Conservation (phyloP, 2,888 invertebrate genomes). For the Drosophila siamana region DNA sequence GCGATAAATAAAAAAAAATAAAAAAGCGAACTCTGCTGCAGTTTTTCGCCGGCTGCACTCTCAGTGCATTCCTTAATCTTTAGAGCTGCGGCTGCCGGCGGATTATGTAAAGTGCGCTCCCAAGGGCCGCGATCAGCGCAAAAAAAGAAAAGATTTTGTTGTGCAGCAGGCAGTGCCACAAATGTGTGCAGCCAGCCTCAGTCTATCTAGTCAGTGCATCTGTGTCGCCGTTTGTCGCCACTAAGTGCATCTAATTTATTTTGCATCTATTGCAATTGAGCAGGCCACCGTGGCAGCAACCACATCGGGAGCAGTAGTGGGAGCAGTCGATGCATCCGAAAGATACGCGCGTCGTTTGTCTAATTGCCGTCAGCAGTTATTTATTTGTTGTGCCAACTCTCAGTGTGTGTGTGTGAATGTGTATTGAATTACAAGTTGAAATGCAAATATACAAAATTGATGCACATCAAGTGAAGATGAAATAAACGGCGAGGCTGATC, state of each 20-base stretch:
- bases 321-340: slow-evolving; percentile 51
- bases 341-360: slow-evolving; percentile 48
- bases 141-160: no score
- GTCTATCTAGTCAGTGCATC: background rate
- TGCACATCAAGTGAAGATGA: slow-evolving; percentile 6
- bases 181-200: slow-evolving; percentile 15
- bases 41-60: slow-evolving; percentile 58
- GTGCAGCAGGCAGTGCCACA: slow-evolving; percentile 41
- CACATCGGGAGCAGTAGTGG: background rate
- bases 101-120: slow-evolving; percentile 76
- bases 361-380: slow-evolving; percentile 61
- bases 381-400: slow-evolving; percentile 7
- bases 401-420: slow-evolving; percentile 20
- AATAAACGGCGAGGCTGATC: background rate
- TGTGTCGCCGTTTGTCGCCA: slow-evolving; percentile 53
- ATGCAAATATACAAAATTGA: slow-evolving; percentile 21
- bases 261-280: slow-evolving; percentile 78
- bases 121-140: slow-evolving; percentile 26
- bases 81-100: slow-evolving; percentile 61
- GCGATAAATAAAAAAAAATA: slow-evolving; percentile 64
- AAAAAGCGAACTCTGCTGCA: slow-evolving; percentile 56
- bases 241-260: slow-evolving; percentile 73
- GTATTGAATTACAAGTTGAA: slow-evolving; percentile 41
- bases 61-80: no score
- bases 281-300: slow-evolving; percentile 38